Base-by-base conservation (phyloP, 2,113 vertebrate genomes). In the Hylia prasina region DNA sequence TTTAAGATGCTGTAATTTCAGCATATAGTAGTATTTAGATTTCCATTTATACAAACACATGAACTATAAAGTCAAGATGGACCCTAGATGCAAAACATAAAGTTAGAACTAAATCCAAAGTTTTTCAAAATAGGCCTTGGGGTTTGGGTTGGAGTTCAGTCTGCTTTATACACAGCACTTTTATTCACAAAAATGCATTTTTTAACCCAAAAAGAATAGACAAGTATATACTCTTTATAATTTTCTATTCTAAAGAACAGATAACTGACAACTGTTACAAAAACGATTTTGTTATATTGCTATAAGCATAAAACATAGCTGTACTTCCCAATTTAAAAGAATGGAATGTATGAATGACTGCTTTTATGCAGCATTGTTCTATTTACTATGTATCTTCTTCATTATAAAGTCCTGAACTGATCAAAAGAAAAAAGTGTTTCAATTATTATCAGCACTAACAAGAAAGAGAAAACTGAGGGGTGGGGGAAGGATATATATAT, bases 401-500 rank as follows among this genome's bases (percentile, higher is more conserved):
- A 60, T 31, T 60, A 31, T 60, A n/a, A 27, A 24, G 7, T 60
- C 16, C 37, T 78, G 3, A 31, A 37, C 13, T 8, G 12, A 89
- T 63, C 12, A 78, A 47, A 77, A 42, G 16, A 81, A 81, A 80
- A 22, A 6, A 37, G 17, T 45, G 9, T 13, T 68, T 71, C 6
- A 50, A 27, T 35, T 91, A 40, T 45, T 82, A 80, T 37, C 15
- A 63, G 11, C 8, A 60, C 8, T 75, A 87, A 31, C 3, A 75
- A 17, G 17, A 75, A 77, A 73, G 5, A 40, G 6, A 75, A 58
- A 61, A 48, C 2, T 16, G 21, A 6, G 7, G 14, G 7, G 15
- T 19, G 1, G 4, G 2, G 2, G 8, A 7, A 58, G 9, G 18
- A 17, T 18, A 25, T 39, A 30, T 50, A 39, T 5, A 8, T 16